Evolutionary conservation across 2,113 vertebrate species (phyloP).

Genomic region (Microtus ochrogaster): DNA sequence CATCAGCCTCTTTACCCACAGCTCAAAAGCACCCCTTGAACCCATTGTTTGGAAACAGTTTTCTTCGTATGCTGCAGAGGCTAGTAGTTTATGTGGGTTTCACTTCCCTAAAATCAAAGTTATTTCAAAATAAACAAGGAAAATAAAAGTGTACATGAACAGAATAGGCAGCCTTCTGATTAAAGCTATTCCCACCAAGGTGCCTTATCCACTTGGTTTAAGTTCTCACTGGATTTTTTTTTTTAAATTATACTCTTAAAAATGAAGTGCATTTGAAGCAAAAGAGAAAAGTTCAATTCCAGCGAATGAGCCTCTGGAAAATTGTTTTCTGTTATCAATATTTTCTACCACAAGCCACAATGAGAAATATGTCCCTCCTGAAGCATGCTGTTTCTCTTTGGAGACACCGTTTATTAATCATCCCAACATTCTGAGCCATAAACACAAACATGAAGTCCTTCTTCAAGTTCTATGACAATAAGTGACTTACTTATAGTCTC

Average conservation of each 20-base stretch:
- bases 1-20: not conserved
- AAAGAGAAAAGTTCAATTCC: not conserved
- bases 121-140: conserved; percentile 59
- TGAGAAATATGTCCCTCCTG: conserved; percentile 29
- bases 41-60: conserved; percentile 49
- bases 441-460: not conserved
- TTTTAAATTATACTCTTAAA: conserved; percentile 34
- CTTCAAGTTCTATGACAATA: not conserved
- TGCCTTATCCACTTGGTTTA: conserved; percentile 43
- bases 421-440: not conserved
- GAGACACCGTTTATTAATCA: conserved; percentile 28
- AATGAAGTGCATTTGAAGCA: conserved; percentile 42
- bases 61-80: not conserved
- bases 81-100: conserved; percentile 33
- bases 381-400: conserved; percentile 58
- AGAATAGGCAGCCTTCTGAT: conserved; percentile 53
- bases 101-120: conserved; percentile 60
- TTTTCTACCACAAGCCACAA: conserved; percentile 47
- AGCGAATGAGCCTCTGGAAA: conserved; percentile 55
- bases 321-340: conserved; percentile 54
- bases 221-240: conserved; percentile 43
- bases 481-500: not conserved
- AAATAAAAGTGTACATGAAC: conserved; percentile 45
- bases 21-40: conserved; percentile 35
- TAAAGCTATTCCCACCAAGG: conserved; percentile 37